Base-by-base conservation (phyloP, 2,797 vertebrate species). In the Pipistrellus nathusii region DNA sequence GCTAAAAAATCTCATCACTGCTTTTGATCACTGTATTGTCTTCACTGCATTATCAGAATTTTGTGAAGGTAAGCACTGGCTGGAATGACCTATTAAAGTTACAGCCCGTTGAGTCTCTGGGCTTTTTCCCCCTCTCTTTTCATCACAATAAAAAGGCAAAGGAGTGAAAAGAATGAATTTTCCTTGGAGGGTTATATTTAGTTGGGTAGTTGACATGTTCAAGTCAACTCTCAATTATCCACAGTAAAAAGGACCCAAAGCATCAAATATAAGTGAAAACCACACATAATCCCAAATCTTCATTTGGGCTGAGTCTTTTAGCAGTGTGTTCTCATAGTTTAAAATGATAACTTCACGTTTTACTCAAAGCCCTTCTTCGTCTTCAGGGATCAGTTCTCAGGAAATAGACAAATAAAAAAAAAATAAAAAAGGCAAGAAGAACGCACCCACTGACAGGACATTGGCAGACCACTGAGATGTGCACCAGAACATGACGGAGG, bases 1-100 rank as follows among this genome's bases (percentile, higher is more conserved):
- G 99, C 98, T 98, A 99, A 99, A 99, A 98, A 99, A 99, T 99
- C 99, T 98, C 99, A 99, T 98, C 98, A 98, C 98, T 97, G 98
- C 97, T 98, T 98, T 98, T 99, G 98, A 99, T 98, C 98, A 88
- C 98, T 98, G 98, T 97, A 98, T 98, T 98, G 98, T 98, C 98
- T 98, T 97, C 95, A 96, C 90, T 8, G 97, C 88, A 88, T 97
- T 97, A 98, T 95, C 97, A 97, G 96, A 98, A 98, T 98, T 98
- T 98, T 98, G 98, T 98, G 97, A 98, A 98, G 98, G 98, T 98
- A 98, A 98, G 98, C 98, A 98, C 97, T 96, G 97, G 97, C 96
- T 97, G 95, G 97, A 98, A 98, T 98, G 97, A 98, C 97, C 98
- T 98, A 98, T 98, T 98, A 98, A 97, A 98, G 98, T 98, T 98